Conservation (phyloP, 2,888 invertebrate genomes). For the Agrochola macilenta region DNA sequence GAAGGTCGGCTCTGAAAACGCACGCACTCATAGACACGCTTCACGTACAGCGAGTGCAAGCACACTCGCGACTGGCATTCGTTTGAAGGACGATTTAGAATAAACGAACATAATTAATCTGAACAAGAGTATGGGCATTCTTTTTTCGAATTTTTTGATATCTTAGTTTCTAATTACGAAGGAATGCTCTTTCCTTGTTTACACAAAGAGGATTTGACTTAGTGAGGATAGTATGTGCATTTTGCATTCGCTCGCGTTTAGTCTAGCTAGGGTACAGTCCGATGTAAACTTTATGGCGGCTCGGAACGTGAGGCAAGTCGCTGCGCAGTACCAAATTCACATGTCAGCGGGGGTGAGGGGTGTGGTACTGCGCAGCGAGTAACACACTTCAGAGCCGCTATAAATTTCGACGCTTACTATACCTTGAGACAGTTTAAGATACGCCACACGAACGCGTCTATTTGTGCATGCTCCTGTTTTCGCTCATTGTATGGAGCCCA, state of each 20-base stretch:
- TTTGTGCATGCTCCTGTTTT: too few relatives aligned
- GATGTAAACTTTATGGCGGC: too few relatives aligned
- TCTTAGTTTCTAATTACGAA: too few relatives aligned
- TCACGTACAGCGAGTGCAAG: not conserved
- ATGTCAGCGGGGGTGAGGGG: too few relatives aligned
- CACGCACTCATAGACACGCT: not conserved
- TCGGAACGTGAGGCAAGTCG: too few relatives aligned
- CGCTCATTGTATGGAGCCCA: accelerated
- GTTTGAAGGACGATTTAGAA: too few relatives aligned
- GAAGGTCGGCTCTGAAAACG: not conserved
- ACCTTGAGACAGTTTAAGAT: not conserved
- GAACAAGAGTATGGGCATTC: not conserved
- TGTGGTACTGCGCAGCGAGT: too few relatives aligned
- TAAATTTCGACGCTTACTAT: too few relatives aligned
- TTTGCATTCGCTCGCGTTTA: not conserved
- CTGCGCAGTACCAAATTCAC: too few relatives aligned
- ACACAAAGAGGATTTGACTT: not conserved
- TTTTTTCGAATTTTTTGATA: not conserved
- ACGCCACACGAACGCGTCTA: too few relatives aligned
- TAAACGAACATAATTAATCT: not conserved
- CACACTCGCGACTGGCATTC: not conserved
- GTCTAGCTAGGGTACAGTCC: too few relatives aligned
- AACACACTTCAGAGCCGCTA: too few relatives aligned
- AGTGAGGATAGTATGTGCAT: not conserved
- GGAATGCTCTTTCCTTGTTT: not conserved